Conservation (phyloP, 2,888 invertebrate genomes). For the Cyclophora punctaria region DNA sequence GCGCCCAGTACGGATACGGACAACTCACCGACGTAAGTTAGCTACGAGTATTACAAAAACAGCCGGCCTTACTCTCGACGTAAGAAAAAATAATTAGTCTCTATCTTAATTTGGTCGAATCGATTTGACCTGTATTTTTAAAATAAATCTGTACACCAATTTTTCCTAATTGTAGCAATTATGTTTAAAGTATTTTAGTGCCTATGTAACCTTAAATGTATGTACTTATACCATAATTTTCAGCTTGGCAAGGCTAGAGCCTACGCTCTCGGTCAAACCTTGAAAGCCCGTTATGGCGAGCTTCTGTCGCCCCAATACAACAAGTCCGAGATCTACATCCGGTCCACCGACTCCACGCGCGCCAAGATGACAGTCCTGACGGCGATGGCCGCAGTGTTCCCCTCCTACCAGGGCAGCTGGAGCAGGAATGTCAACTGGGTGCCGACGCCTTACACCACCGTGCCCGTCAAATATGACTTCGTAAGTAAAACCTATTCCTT, state of each 20-base stretch:
- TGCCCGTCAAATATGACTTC: slow-evolving; percentile 31
- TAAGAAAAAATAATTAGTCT: too few species aligned
- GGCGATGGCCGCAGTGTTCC: slow-evolving; percentile 37
- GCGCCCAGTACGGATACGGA: slow-evolving; percentile 30
- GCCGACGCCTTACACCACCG: slow-evolving; percentile 39
- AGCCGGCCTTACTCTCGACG: too few species aligned
- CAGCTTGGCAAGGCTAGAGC: slow-evolving; percentile 30
- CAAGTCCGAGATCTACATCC: slow-evolving; percentile 39
- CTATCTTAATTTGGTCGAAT: too few species aligned
- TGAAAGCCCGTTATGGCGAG: slow-evolving; percentile 29
- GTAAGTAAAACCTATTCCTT: slow-evolving; percentile 24
- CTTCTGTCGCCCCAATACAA: slow-evolving; percentile 34
- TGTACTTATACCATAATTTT: neutral
- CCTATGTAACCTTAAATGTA: neutral
- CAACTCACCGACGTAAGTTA: slow-evolving; percentile 37
- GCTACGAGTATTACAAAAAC: neutral
- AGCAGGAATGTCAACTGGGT: slow-evolving; percentile 31
- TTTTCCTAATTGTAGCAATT: too few species aligned
- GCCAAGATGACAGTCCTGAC: slow-evolving; percentile 40
- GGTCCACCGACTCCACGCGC: slow-evolving; percentile 41
- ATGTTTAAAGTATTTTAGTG: too few species aligned
- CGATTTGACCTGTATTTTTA: too few species aligned
- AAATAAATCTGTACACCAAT: too few species aligned
- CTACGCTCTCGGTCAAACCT: slow-evolving; percentile 27
- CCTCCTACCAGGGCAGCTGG: slow-evolving; percentile 25